A percentile compares a stretch with the other conserved stretches of the same genome.
phyloP scores from a whole-genome alignment of 2,888 invertebrate genomes.

The Cosmia pyralina region DNA sequence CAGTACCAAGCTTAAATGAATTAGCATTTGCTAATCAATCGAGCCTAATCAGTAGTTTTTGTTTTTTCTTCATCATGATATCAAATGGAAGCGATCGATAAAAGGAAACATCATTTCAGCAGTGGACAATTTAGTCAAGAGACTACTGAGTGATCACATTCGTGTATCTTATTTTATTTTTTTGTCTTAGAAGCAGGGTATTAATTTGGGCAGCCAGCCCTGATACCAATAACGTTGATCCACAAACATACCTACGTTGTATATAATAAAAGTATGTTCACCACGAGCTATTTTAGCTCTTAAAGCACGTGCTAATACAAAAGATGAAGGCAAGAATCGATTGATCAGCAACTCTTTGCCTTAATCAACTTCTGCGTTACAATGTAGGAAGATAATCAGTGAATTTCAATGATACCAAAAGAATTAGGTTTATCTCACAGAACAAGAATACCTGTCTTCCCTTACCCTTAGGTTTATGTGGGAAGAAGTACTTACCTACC shows the following conservation, averaged over 20 bases:
- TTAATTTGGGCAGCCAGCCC: too few species aligned
- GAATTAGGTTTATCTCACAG: not conserved
- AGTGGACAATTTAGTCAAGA: not conserved
- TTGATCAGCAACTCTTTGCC: not conserved
- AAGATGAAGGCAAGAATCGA: not conserved
- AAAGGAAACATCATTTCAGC: not conserved
- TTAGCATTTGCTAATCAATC: not conserved
- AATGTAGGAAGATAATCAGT: not conserved
- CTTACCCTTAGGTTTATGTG: not conserved
- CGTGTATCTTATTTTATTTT: not conserved
- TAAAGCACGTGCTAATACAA: not conserved
- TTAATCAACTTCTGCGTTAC: not conserved
- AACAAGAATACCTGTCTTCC: not conserved
- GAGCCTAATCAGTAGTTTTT: not conserved
- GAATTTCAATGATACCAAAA: not conserved
- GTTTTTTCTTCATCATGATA: not conserved
- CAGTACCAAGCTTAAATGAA: not conserved
- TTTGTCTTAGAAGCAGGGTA: not conserved
- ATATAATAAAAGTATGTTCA: not conserved
- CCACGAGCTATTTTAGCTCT: not conserved
- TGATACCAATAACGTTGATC: too few species aligned
- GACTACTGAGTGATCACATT: not conserved
- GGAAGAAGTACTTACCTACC: constrained; percentile 1
- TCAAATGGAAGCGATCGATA: not conserved
- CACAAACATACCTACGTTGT: not conserved